These are phyloP conservation scores for Decapterus maruadsi DNA, from an alignment of 2,797 vertebrate species.

Conservation along the genomic window DNA sequence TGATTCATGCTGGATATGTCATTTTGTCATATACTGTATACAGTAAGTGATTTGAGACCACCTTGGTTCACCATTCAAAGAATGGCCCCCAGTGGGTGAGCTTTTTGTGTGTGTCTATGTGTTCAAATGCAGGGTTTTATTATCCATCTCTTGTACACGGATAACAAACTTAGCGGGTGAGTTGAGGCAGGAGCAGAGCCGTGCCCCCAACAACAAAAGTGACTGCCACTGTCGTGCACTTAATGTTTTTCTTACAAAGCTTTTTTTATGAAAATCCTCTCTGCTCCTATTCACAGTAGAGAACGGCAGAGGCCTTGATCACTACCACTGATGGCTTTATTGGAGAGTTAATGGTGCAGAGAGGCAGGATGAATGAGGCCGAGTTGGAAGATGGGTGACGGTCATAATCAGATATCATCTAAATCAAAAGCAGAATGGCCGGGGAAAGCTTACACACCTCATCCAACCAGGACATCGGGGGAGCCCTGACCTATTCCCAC, in stretches of 20 bases:
- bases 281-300: neutral
- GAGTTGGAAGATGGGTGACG: neutral
- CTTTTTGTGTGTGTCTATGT: neutral
- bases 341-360: slow-evolving; percentile 30
- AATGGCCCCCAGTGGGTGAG: neutral
- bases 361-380: slow-evolving; percentile 16
- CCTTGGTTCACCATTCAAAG: neutral
- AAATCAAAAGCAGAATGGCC: slow-evolving; percentile 7
- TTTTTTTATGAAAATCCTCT: neutral
- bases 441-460: neutral
- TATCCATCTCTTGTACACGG: neutral
- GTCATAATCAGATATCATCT: slow-evolving; percentile 33
- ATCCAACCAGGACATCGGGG: neutral
- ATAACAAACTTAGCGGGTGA: neutral
- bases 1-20: neutral
- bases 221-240: too few species aligned
- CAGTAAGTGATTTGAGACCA: neutral
- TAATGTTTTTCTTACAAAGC: neutral
- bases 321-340: slow-evolving; percentile 35
- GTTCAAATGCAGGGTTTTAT: neutral
- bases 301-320: slow-evolving; percentile 14
- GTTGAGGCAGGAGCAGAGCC: neutral
- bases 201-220: neutral
- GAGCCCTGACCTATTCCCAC: slow-evolving; percentile 10
- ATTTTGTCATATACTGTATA: neutral